These are phyloP conservation scores for Copidosoma floridanum DNA, from an alignment of 1,140 invertebrate genomes.

Conservation along the genomic window DNA sequence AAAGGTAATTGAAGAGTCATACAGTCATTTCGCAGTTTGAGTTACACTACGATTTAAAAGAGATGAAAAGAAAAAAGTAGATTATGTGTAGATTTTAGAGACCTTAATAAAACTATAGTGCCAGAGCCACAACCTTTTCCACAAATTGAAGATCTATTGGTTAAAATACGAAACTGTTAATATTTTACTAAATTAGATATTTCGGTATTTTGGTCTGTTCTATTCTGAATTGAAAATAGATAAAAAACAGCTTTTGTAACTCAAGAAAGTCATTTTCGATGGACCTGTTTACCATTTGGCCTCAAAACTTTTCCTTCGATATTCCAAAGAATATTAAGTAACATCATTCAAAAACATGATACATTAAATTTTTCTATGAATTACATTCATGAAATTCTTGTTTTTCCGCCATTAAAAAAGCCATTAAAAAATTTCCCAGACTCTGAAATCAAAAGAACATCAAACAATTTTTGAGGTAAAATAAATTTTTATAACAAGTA, in stretches of 20 bases:
- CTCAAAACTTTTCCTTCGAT: constrained; percentile 25
- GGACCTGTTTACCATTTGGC: constrained; percentile 22
- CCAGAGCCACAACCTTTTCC: constrained; percentile 3
- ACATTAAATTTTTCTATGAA: constrained; percentile 32
- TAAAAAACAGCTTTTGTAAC: constrained; percentile 1
- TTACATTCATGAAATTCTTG: constrained; percentile 43
- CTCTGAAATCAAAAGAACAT: neutral
- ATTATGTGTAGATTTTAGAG: neutral
- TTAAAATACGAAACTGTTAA: constrained; percentile 6
- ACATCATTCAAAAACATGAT: constrained; percentile 38
- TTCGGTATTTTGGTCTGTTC: neutral
- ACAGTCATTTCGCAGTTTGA: constrained; percentile 3
- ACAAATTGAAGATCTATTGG: neutral
- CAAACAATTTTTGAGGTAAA: neutral
- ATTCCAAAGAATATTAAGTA: constrained; percentile 29
- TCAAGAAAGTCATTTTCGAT: constrained; percentile 20
- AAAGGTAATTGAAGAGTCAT: constrained; percentile 10
- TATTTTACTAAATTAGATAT: constrained; percentile 4
- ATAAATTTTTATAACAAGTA: constrained; percentile 9
- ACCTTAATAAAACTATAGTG: neutral
- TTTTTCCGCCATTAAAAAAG: constrained; percentile 43
- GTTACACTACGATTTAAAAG: constrained; percentile 1
- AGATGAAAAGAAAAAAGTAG: neutral
- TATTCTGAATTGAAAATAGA: neutral
- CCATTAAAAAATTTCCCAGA: constrained; percentile 20